phyloP scores from a whole-genome alignment of 2,797 vertebrate species.

The Hafferia zeledoni region DNA sequence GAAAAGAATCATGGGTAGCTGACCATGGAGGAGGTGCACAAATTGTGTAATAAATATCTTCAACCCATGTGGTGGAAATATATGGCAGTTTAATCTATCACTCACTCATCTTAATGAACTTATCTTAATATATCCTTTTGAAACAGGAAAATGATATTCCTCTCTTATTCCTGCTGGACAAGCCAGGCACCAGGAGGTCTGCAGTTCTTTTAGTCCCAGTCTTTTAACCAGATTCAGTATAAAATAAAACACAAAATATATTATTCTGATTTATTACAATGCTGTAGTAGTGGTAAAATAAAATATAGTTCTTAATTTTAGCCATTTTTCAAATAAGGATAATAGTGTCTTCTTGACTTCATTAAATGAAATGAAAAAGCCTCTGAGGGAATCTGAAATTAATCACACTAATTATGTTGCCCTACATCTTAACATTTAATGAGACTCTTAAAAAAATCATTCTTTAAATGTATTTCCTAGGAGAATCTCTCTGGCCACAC shows the following conservation, averaged over 20 bases:
- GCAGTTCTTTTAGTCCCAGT: not conserved
- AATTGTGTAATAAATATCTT: not conserved
- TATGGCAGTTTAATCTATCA: not conserved
- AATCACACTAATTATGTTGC: constrained; percentile 14
- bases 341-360: constrained; percentile 18
- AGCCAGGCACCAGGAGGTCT: constrained; percentile 40
- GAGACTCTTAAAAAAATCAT: not conserved
- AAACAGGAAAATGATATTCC: not conserved
- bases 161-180: constrained; percentile 17
- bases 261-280: constrained; percentile 8
- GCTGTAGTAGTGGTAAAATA: not conserved
- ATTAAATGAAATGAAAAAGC: not conserved
- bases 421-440: constrained; percentile 8
- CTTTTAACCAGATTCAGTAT: constrained; percentile 23
- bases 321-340: not conserved
- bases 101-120: constrained; percentile 32
- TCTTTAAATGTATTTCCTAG: constrained; percentile 76
- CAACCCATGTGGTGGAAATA: not conserved
- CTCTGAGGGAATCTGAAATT: constrained; percentile 12
- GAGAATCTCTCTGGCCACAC: constrained; percentile 94
- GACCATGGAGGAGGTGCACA: not conserved
- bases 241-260: constrained; percentile 1
- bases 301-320: constrained; percentile 21
- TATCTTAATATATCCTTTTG: constrained; percentile 21
- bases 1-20: not conserved